phyloP scores from a whole-genome alignment of 2,888 invertebrate genomes.

The Leuctra nigra region DNA sequence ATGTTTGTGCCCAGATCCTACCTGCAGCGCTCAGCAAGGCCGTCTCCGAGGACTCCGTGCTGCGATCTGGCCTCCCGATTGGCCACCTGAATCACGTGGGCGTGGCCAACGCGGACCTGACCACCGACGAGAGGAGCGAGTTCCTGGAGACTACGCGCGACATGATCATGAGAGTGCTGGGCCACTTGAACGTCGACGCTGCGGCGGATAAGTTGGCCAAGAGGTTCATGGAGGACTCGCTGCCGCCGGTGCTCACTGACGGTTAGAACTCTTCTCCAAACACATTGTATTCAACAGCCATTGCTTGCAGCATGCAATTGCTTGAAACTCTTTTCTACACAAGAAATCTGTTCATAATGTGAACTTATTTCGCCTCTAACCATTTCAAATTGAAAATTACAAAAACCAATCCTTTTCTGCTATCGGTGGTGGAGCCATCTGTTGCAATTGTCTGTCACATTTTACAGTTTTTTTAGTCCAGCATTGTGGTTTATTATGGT shows the following conservation, averaged over 20 bases:
- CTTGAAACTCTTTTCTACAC: no score
- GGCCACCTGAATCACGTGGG: slow-evolving; percentile 73
- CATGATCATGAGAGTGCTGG: slow-evolving; percentile 42
- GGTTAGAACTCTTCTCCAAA: slow-evolving; percentile 38
- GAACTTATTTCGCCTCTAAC: no score
- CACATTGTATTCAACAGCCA: no score
- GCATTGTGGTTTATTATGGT: no score
- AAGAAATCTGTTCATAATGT: no score
- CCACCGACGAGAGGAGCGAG: slow-evolving; percentile 53
- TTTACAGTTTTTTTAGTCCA: no score
- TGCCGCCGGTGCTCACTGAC: slow-evolving; percentile 71
- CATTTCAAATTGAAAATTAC: no score
- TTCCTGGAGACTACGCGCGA: slow-evolving; percentile 42
- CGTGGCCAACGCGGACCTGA: slow-evolving; percentile 43
- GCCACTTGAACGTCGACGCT: slow-evolving; percentile 52
- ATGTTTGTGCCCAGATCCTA: slow-evolving; percentile 54
- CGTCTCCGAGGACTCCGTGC: slow-evolving; percentile 59
- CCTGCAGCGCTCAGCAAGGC: slow-evolving; percentile 70
- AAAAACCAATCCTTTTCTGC: no score
- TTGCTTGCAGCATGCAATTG: no score
- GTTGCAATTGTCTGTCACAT: no score
- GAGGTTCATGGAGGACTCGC: slow-evolving; percentile 68
- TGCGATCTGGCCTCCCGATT: slow-evolving; percentile 72
- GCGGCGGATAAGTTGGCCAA: slow-evolving; percentile 84
- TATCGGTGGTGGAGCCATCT: no score